Evolutionary conservation across 1,140 invertebrate genomes (phyloP), one percentile per base, ranked within the genome.

Genomic region (Drosophila tristis): DNA sequence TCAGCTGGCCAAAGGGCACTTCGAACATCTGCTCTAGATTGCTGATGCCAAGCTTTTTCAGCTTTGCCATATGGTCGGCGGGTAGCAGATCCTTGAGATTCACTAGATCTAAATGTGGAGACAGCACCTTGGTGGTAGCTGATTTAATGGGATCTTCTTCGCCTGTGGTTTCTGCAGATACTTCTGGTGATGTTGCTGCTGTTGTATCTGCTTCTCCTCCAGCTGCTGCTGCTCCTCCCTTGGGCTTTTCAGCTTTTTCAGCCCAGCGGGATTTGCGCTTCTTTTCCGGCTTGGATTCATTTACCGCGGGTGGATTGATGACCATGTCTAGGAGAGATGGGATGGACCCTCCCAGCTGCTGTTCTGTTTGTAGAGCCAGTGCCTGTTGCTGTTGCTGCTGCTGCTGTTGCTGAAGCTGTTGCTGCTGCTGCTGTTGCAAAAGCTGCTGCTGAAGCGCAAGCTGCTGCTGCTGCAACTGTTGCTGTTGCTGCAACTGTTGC

Each of bases 201-300:
- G 53, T 42, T 43, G 65, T 2, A 39, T 16, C 59, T 7, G 49
- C 0, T n/a, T 31, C 11, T n/a, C 9, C 16, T 53, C 15, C 3
- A 50, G 55, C 59, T 8, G 49, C 0, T n/a, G 59, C n/a, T 5
- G 42, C 23, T 20, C 20, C 20, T 0, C 54, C 16, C 13, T 79
- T 82, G n/a, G 58, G 8, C 7, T 31, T 15, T 4, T 43, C 53
- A 6, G 60, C 20, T 35, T 84, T 89, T 1, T 90, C 86, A 26
- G 92, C 93, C 95, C 95, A 95, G 61, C 95, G 92, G 5, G 94
- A 95, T 42, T 94, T 94, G 26, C 94, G 92, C 35, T 94, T 93
- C 84, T 94, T 94, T 48, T 93, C 85, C 80, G 65, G 68, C 81
- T 92, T 78, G 86, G 90, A 20, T 29, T 57, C 80, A 20, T 68